These are phyloP conservation scores for Pipistrellus pygmaeus DNA, from an alignment of 2,797 vertebrate species.

Conservation along the genomic window DNA sequence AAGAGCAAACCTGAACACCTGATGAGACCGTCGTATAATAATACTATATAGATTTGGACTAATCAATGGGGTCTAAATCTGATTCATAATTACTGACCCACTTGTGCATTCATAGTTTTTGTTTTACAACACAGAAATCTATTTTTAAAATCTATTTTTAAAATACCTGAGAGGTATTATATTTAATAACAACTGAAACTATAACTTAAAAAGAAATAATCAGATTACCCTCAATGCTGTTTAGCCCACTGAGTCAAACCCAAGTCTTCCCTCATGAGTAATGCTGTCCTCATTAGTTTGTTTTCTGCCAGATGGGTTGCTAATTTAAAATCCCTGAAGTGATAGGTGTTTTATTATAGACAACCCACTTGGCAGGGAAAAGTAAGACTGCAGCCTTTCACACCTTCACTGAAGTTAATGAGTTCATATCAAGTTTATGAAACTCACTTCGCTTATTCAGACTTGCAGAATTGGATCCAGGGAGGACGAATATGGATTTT, in stretches of 20 bases:
- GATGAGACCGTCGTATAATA: not conserved
- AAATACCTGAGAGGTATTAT: not conserved
- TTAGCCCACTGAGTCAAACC: conserved; percentile 64
- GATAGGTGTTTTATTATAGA: conserved; percentile 83
- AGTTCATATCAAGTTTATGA: conserved; percentile 76
- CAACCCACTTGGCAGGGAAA: conserved; percentile 69
- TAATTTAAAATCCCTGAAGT: conserved; percentile 81
- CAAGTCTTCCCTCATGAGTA: conserved; percentile 68
- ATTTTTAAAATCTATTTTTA: conserved; percentile 46
- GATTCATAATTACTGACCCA: conserved; percentile 11
- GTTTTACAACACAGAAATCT: conserved; percentile 38
- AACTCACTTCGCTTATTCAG: conserved; percentile 66
- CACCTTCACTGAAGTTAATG: conserved; percentile 79
- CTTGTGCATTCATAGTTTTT: conserved; percentile 5
- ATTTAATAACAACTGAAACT: conserved; percentile 70
- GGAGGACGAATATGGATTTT: conserved; percentile 12
- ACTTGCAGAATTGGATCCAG: conserved; percentile 17
- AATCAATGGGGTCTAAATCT: not conserved
- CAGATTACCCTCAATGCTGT: conserved; percentile 26
- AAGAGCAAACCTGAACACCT: not conserved
- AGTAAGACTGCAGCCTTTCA: conserved; percentile 75
- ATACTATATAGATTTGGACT: not conserved
- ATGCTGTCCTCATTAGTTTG: conserved; percentile 76
- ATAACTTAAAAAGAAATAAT: not conserved
- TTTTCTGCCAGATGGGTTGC: conserved; percentile 80